Base-by-base conservation (phyloP, 92 coral and sea anemone genomes). In the Zoanthus solanderi region DNA sequence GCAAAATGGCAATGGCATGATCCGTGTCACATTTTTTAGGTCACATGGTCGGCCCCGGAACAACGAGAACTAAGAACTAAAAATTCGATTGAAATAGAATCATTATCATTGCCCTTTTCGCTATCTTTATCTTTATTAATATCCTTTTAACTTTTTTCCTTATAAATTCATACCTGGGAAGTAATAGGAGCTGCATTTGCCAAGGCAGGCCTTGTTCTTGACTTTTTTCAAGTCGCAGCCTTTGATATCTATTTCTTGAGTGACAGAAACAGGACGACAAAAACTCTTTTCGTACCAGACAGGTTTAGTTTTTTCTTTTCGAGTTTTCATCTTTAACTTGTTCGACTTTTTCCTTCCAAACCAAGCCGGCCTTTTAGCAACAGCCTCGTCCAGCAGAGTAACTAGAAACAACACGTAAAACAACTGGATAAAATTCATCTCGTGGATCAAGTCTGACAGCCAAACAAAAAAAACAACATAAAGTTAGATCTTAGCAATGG, bases 111-210 rank as follows among this genome's bases (percentile, higher is more conserved):
- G 9, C 28, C 31, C 29, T 63, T 17, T 3, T n/a, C n/a, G 28
- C 9, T 63, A 63, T 63, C 28, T 2, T 63, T n/a, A n/a, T 63
- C 28, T 6, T 63, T n/a, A 0, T 60, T 60, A 60, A 13, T 60
- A 61, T 61, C 18, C 17, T 58, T 58, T 3, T n/a, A 15, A 61
- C 1, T 7, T 1, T 18, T 61, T 61, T 61, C 1, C 29, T 6
- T 60, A 7, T 68, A 28, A 68, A 31, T 10, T 68, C 78, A 46
- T 37, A 73, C 78, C 54, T 73, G 78, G 78, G 10, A 73, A 6
- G 78, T 73, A 73, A 32, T 9, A 73, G 54, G 78, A 73, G 54
- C 78, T 73, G 56, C 78, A 73, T 73, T 73, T 73, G 6, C 78
- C 78, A 73, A 42, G 28, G 50, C 78, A 73, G 12, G 78, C 78